Evolutionary conservation across 2,888 invertebrate genomes (phyloP).

Genomic region (Oxycera nigricornis): DNA sequence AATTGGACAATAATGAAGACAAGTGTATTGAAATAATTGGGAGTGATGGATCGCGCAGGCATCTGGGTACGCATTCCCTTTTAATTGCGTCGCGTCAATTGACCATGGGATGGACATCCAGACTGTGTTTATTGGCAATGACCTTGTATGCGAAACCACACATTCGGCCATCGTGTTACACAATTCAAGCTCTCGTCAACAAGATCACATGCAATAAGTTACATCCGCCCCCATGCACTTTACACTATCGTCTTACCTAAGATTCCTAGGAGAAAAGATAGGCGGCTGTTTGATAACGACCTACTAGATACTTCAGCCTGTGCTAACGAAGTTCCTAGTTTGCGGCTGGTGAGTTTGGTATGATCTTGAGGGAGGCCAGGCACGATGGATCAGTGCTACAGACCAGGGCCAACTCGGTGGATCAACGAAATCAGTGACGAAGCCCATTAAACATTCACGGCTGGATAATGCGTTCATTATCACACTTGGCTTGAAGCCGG

Average conservation of each 20-base stretch:
- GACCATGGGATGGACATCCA: too few relatives aligned
- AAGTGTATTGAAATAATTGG: too few relatives aligned
- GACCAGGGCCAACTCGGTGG: not conserved
- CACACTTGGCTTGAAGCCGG: constrained; percentile 21
- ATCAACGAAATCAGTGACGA: not conserved
- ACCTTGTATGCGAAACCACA: constrained; percentile 5
- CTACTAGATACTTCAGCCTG: too few relatives aligned
- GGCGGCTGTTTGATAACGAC: not conserved
- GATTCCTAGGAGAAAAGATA: too few relatives aligned
- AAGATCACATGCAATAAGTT: constrained; percentile 18
- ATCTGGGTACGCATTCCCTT: too few relatives aligned
- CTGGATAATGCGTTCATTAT: constrained; percentile 26
- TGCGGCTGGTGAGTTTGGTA: not conserved
- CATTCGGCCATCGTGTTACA: constrained; percentile 1
- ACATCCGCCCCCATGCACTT: constrained; percentile 24
- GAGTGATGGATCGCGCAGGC: too few relatives aligned
- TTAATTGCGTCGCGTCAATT: too few relatives aligned
- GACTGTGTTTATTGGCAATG: constrained; percentile 27
- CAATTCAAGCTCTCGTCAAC: constrained; percentile 8
- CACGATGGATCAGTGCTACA: not conserved
- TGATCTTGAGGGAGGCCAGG: constrained; percentile 1
- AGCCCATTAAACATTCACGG: not conserved
- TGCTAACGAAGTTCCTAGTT: constrained; percentile 16
- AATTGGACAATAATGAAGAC: too few relatives aligned
- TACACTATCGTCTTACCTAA: not conserved